Evolutionary conservation across 37 sponge, comb jelly and placozoan species (phyloP).

Genomic region (Corticium candelabrum): DNA sequence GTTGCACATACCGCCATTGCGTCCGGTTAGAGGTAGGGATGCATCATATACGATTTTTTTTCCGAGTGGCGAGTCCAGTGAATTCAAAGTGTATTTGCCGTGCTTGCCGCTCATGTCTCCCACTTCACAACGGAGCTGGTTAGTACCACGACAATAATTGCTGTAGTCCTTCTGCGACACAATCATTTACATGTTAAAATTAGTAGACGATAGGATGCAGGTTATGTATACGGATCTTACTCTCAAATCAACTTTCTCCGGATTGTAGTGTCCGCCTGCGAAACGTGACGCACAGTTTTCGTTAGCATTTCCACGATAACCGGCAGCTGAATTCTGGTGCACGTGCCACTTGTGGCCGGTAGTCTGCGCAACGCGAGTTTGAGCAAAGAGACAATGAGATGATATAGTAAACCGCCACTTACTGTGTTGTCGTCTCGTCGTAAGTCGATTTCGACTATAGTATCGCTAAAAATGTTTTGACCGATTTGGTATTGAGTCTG

Average conservation of each 20-base stretch:
- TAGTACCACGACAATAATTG: not conserved
- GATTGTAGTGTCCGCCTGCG: not conserved
- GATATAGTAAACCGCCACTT: no score
- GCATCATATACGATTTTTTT: not conserved
- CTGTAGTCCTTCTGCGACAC: not conserved
- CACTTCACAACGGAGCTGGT: not conserved
- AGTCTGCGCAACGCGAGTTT: no score
- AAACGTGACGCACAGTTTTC: not conserved
- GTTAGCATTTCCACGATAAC: not conserved
- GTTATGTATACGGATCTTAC: no score
- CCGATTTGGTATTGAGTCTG: not conserved
- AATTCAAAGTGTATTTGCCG: not conserved
- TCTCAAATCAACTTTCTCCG: not conserved
- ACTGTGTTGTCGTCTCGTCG: no score
- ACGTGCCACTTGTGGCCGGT: not conserved
- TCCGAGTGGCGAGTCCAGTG: not conserved
- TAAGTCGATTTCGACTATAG: not conserved
- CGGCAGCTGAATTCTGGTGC: not conserved
- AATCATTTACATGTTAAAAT: no score
- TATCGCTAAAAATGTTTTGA: not conserved
- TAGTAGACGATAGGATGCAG: no score
- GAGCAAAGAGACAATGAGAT: no score
- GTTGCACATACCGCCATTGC: no score
- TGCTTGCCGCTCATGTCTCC: not conserved
- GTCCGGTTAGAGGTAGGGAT: not conserved